A percentile compares a stretch with the other conserved stretches of the same genome.
Conservation (phyloP, 2,888 invertebrate species). For the Rhagonycha fulva region DNA sequence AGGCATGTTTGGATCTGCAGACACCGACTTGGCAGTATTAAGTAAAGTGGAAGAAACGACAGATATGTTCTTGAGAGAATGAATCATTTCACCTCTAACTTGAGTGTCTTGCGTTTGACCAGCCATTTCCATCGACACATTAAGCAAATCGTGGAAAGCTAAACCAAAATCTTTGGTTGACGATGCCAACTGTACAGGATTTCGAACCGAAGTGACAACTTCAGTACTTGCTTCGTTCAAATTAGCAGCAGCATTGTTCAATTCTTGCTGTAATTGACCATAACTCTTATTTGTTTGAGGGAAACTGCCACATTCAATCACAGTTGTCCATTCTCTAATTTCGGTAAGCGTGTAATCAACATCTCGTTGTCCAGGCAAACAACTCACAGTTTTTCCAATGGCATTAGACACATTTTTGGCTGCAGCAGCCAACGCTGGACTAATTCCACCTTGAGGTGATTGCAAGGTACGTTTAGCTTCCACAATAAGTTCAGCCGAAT, state of each 20-base stretch:
- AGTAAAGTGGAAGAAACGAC: conserved; percentile 85
- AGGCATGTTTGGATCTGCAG: conserved; percentile 87
- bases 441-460: conserved; percentile 67
- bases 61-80: conserved; percentile 85
- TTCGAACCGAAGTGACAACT: conserved; percentile 77
- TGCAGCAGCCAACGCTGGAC: conserved; percentile 69
- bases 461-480: conserved; percentile 79
- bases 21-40: conserved; percentile 85
- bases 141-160: conserved; percentile 78
- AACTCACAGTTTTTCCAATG: conserved; percentile 74
- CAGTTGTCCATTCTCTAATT: conserved; percentile 77
- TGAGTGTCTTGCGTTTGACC: conserved; percentile 78
- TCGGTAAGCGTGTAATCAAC: conserved; percentile 87
- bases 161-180: conserved; percentile 78
- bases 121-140: conserved; percentile 83
- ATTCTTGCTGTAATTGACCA: conserved; percentile 81
- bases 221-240: conserved; percentile 84
- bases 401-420: conserved; percentile 69
- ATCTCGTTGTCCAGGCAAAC: conserved; percentile 91
- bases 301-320: conserved; percentile 74
- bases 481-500: conserved; percentile 77
- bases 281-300: conserved; percentile 76
- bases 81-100: conserved; percentile 80
- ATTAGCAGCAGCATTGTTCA: conserved; percentile 82
- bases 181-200: conserved; percentile 71